phyloP scores from a whole-genome alignment of 2,888 invertebrate genomes.

The Hartigia nigra region DNA sequence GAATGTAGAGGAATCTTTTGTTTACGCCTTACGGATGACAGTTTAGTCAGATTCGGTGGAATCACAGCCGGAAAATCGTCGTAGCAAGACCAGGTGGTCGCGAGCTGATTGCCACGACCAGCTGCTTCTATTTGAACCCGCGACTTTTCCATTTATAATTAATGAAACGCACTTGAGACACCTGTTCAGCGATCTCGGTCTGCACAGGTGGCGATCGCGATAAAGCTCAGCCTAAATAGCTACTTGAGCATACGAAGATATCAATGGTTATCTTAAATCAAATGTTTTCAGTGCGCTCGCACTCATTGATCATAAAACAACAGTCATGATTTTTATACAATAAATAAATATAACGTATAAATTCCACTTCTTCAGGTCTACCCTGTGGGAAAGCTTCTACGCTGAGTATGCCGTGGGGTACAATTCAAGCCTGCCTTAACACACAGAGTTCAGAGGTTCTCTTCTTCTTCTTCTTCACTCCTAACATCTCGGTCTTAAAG shows the following conservation, averaged over 20 bases:
- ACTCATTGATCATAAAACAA: background rate
- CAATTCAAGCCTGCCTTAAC: background rate
- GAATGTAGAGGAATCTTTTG: background rate
- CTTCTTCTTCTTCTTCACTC: constrained; percentile 33
- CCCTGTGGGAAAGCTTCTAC: background rate
- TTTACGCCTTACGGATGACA: background rate
- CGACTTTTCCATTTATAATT: constrained; percentile 52
- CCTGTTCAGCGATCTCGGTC: constrained; percentile 52
- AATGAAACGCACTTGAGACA: constrained; percentile 55
- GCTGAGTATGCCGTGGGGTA: background rate
- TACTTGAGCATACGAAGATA: background rate
- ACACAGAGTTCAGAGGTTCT: constrained; percentile 21
- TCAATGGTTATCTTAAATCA: background rate
- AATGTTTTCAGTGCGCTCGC: background rate
- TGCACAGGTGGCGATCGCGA: constrained; percentile 51
- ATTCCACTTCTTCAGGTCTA: background rate
- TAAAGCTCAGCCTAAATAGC: constrained; percentile 31
- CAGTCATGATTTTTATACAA: background rate
- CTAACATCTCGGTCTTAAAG: constrained; percentile 23
- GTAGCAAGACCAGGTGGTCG: background rate
- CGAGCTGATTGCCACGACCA: constrained; percentile 10
- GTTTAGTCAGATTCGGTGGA: background rate
- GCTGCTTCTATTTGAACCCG: constrained; percentile 22
- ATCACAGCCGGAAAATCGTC: background rate
- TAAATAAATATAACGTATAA: background rate